Base-by-base conservation (phyloP, 1,140 invertebrate genomes). In the Eriosoma lanigerum region DNA sequence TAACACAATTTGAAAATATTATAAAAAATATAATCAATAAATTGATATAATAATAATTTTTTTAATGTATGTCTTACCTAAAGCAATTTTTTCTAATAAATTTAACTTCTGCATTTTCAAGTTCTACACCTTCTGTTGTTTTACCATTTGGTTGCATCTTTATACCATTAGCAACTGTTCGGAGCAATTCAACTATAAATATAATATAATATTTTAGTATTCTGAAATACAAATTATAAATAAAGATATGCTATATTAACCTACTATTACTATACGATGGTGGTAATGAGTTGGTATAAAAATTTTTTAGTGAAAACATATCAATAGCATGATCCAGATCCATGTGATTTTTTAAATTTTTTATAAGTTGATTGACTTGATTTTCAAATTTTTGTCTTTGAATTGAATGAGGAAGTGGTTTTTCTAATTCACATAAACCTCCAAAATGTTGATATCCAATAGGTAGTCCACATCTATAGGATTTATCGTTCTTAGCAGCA, bases 211-310 rank as follows among this genome's bases (percentile, higher is more conserved):
- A 44, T 46, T 44, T 21, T 10, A 21, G 21, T 48, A 21, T 24
- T 48, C 9, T 60, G 17, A 32, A 62, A 32, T 10, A 62, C n/a
- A 8, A 12, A 17, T 66, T n/a, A 66, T 44, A 66, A n/a, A n/a
- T n/a, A n/a, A n/a, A n/a, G n/a, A n/a, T 10, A 1, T 19, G 17
- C 12, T 29, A 32, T 44, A 68, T 48, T 80, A 70, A 73, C 44
- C 60, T 84, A 89, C 89, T 85, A 82, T 89, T 85, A 56, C 86
- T 88, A 0, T 97, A 84, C 52, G 91, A 87, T 0, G 96, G 96
- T 2, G 96, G 96, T 66, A 98, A 85, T n/a, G 92, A 92, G 86
- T 95, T 93, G 83, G 94, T 92, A 82, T 97, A 92, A 82, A 92
- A 94, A 83, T 92, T 94, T 2, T 91, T 92, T 87, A 97, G 88